phyloP scores from a whole-genome alignment of 2,797 vertebrate species.

The Sebastes elongatus region DNA sequence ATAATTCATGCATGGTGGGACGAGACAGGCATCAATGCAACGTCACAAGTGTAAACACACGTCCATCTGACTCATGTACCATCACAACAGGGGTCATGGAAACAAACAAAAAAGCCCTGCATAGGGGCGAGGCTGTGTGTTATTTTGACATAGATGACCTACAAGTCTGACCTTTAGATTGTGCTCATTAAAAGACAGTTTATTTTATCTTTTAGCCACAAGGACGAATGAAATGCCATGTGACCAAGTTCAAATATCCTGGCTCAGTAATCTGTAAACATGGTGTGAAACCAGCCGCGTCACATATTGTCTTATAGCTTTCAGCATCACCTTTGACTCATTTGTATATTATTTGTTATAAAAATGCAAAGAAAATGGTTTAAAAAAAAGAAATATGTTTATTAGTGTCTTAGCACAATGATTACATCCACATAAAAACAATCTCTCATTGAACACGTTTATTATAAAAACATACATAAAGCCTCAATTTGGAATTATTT shows the following conservation, averaged over 20 bases:
- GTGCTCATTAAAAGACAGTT: not conserved
- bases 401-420: slow-evolving; percentile 68
- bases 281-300: not conserved
- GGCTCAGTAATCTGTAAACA: not conserved
- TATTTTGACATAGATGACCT: not conserved
- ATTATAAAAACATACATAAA: slow-evolving; percentile 58
- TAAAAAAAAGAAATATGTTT: slow-evolving; percentile 48
- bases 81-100: not conserved
- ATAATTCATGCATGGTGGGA: not conserved
- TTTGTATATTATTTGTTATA: not conserved
- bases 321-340: not conserved
- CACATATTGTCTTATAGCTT: not conserved
- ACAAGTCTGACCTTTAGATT: not conserved
- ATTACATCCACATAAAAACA: slow-evolving; percentile 50
- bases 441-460: slow-evolving; percentile 27
- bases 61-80: not conserved
- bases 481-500: slow-evolving; percentile 25
- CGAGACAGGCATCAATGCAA: not conserved
- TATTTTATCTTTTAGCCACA: not conserved
- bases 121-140: not conserved
- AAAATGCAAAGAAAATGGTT: not conserved
- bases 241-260: not conserved
- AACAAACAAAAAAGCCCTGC: not conserved
- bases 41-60: not conserved
- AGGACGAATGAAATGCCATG: not conserved